Evolutionary conservation across 35 echinoderm and acorn worm genomes (phyloP).

Genomic region (Ophiothrix spiculata): DNA sequence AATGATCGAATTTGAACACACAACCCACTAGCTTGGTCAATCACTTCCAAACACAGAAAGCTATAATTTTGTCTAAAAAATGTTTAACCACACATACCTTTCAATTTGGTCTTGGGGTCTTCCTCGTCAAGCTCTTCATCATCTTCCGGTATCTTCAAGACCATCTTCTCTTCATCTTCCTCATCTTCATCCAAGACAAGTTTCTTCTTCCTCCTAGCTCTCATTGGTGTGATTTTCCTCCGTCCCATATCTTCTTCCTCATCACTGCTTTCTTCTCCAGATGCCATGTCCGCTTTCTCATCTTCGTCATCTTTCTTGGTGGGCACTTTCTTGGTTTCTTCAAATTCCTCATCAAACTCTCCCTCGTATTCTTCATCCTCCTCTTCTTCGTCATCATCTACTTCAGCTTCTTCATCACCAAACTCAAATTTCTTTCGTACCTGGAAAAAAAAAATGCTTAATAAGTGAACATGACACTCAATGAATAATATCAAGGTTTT

Average conservation of each 20-base stretch:
- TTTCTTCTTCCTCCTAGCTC: constrained; percentile 27
- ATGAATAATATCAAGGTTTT: too few relatives aligned
- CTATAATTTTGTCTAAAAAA: too few relatives aligned
- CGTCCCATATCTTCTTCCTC: constrained; percentile 22
- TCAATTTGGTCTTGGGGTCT: background rate
- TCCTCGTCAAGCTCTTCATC: background rate
- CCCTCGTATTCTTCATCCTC: constrained; percentile 13
- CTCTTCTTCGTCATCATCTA: constrained; percentile 50
- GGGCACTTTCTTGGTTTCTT: too few relatives aligned
- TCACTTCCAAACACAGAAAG: too few relatives aligned
- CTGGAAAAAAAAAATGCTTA: background rate
- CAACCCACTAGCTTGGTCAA: too few relatives aligned
- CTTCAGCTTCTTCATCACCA: constrained; percentile 58
- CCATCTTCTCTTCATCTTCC: constrained; percentile 35
- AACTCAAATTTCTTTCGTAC: constrained; percentile 44
- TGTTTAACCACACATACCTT: background rate
- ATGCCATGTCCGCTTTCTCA: constrained; percentile 2
- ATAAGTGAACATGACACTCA: too few relatives aligned
- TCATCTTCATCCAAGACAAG: constrained; percentile 60
- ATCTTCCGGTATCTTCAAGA: constrained; percentile 12
- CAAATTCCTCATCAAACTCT: background rate
- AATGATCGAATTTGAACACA: too few relatives aligned
- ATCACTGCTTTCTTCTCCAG: constrained; percentile 28
- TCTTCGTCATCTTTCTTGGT: background rate
- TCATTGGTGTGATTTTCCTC: background rate